These are phyloP conservation scores for Metalampra italica DNA, from an alignment of 2,888 invertebrate genomes.

Conservation along the genomic window DNA sequence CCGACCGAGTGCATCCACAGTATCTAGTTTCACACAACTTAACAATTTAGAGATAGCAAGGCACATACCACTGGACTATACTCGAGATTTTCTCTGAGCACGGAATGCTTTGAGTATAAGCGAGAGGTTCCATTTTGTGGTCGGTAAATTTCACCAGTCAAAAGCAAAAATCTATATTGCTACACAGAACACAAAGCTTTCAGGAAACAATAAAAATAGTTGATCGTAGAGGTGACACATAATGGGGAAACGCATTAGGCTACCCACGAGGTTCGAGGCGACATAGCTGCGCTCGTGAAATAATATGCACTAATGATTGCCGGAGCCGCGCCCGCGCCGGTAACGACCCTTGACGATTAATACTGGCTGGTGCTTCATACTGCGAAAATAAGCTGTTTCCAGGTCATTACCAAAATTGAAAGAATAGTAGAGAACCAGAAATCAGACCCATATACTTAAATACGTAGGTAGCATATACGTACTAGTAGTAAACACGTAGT, in stretches of 20 bases:
- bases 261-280: slow-evolving; percentile 32
- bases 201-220: slow-evolving; percentile 43
- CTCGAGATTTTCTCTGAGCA: not conserved
- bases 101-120: not conserved
- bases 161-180: not conserved
- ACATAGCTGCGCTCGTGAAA: slow-evolving; percentile 35
- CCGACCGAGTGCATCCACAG: slow-evolving; percentile 38
- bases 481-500: too few species aligned
- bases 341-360: slow-evolving; percentile 42
- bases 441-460: not conserved
- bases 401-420: not conserved
- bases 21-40: slow-evolving; percentile 50
- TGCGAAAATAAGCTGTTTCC: not conserved
- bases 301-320: slow-evolving; percentile 64
- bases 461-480: too few species aligned
- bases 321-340: slow-evolving; percentile 22
- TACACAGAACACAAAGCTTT: slow-evolving; percentile 4
- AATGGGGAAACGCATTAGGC: slow-evolving; percentile 65
- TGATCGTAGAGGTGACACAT: slow-evolving; percentile 50
- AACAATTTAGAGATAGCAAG: slow-evolving; percentile 29
- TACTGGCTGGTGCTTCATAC: not conserved
- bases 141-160: too few species aligned
- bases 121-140: not conserved
- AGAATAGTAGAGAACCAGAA: not conserved
- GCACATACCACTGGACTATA: slow-evolving; percentile 26